Evolutionary conservation across 2,888 invertebrate genomes (phyloP).

Genomic region (Girardia tigrina): DNA sequence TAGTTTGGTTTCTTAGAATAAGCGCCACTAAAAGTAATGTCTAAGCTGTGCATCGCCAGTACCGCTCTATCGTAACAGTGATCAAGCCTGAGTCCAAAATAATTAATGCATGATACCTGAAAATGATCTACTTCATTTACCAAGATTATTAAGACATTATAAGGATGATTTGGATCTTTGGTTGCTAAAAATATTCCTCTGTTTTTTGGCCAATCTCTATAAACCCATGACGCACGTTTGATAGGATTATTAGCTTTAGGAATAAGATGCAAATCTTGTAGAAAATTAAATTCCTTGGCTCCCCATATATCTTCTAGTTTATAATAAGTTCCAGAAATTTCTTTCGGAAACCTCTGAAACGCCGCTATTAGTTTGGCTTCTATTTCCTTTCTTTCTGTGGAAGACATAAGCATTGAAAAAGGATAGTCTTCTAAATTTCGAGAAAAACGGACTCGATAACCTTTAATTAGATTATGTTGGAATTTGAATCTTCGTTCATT

Average conservation of each 20-base stretch:
- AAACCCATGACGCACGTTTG: background rate
- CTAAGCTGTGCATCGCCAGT: background rate
- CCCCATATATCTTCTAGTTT: background rate
- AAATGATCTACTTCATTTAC: conserved; percentile 26
- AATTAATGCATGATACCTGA: background rate
- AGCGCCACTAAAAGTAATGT: background rate
- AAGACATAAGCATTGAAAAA: conserved; percentile 17
- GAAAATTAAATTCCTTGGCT: background rate
- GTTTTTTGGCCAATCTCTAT: conserved; percentile 27
- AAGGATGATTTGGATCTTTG: background rate
- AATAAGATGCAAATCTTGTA: background rate
- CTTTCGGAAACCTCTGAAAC: background rate
- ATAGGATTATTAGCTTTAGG: background rate
- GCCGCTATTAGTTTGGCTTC: background rate
- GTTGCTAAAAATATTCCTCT: conserved; percentile 15
- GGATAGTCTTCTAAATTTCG: conserved; percentile 25
- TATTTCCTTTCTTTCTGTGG: background rate
- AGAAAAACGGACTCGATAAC: background rate
- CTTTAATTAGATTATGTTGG: conserved; percentile 4
- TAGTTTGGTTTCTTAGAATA: background rate
- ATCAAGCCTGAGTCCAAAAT: background rate
- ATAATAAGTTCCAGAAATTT: conserved; percentile 24
- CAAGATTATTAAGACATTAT: background rate
- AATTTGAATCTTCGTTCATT: background rate
- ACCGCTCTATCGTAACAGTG: conserved; percentile 14